Evolutionary conservation across 2,888 invertebrate genomes (phyloP).

Genomic region (Ernsta delagoae): DNA sequence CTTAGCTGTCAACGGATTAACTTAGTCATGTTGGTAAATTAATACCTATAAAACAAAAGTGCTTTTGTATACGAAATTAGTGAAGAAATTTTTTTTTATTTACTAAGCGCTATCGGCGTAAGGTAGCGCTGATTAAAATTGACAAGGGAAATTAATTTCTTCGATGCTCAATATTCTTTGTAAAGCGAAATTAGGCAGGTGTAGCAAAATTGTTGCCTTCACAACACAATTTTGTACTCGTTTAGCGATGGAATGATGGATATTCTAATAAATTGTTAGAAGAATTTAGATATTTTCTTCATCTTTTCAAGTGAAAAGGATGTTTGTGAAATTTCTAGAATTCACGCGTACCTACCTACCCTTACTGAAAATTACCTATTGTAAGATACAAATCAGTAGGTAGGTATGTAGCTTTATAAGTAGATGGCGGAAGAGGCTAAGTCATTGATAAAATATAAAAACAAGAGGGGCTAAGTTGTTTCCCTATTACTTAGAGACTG

Average conservation of each 20-base stretch:
- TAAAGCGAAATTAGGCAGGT: constrained; percentile 16
- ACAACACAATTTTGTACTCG: constrained; percentile 1
- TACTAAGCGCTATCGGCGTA: not conserved
- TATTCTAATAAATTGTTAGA: not conserved
- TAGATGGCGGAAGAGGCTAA: too few species aligned
- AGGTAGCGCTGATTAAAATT: constrained; percentile 20
- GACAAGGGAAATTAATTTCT: constrained; percentile 21
- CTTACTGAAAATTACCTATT: too few species aligned
- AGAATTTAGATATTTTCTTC: not conserved
- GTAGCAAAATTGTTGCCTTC: constrained; percentile 16
- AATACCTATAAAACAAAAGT: too few species aligned
- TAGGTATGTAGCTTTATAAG: too few species aligned
- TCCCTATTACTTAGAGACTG: too few species aligned
- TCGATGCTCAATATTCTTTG: constrained; percentile 12
- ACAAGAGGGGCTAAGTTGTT: too few species aligned
- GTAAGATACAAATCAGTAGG: too few species aligned
- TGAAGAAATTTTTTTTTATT: not conserved
- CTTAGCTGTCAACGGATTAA: too few species aligned
- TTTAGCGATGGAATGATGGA: constrained; percentile 5
- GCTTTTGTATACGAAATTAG: not conserved
- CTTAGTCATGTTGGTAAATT: too few species aligned
- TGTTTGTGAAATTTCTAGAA: not conserved
- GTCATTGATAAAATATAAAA: too few species aligned
- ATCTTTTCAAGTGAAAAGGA: not conserved
- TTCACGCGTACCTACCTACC: too few species aligned